Evolutionary conservation across 1,140 invertebrate genomes (phyloP), one percentile per base, ranked within the genome.

Genomic region (Drosophila malerkotliana): DNA sequence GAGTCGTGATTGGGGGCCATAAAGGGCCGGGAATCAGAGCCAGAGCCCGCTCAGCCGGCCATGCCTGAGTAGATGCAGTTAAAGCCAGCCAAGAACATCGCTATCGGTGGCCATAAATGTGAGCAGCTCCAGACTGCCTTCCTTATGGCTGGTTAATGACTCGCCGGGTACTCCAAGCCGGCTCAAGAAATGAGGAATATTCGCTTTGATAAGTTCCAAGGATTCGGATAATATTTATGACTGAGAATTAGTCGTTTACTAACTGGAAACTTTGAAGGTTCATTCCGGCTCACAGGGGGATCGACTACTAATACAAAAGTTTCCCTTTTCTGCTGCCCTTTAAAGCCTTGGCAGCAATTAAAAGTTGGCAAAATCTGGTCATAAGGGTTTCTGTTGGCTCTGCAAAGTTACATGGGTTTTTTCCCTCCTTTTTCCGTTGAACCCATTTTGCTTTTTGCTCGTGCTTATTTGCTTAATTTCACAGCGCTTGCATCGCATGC

Each of bases 381-480:
- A 62, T 71, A 68, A 53, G 57, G 51, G 63, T 14, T 48, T 15
- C 39, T 15, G n/a, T 5, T 14, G 32, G 32, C 44, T 49, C 52
- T 60, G 72, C 57, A 72, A 84, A 79, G 76, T 76, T 64, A 60
- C 41, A 45, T n/a, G 51, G 30, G 26, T 48, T 44, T 41, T 41
- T 76, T 56, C 45, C 21, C 68, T 18, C 14, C 39, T 12, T 14
- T 18, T 48, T 14, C 14, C 26, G 30, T 24, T 44, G 59, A 44
- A 15, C 52, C 59, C 53, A 62, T 62, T 62, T 68, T 48, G 41
- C 51, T 49, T 24, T 48, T 59, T 61, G 51, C 47, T 56, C 69
- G 41, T 71, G 74, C 82, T 87, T 85, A 85, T 85, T 85, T 85
- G 78, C 81, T 81, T 85, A 87, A 85, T 85, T 85, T 85, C 77